A percentile compares a stretch with the other conserved stretches of the same genome.
phyloP scores from a whole-genome alignment of 2,888 invertebrate species.

The Pachymerium ferrugineum region DNA sequence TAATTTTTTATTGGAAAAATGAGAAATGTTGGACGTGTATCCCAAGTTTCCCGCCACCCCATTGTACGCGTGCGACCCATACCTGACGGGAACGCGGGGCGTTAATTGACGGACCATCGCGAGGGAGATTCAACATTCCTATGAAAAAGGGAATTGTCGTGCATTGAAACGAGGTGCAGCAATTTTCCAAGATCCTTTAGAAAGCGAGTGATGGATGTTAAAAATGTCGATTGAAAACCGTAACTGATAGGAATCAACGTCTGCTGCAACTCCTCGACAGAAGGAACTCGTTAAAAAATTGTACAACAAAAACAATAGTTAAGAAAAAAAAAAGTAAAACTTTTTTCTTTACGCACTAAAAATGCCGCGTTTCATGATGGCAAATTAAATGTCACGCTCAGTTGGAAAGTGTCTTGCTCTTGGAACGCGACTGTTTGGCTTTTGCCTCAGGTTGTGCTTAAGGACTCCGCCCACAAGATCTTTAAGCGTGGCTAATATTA shows the following conservation, averaged over 20 bases:
- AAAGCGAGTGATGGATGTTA: conserved; percentile 25
- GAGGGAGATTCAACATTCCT: conserved; percentile 23
- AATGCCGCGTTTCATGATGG: neutral
- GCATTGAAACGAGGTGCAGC: conserved; percentile 8
- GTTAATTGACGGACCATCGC: conserved; percentile 27
- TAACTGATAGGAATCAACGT: conserved; percentile 14
- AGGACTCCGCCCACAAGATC: neutral
- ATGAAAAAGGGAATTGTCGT: conserved; percentile 7
- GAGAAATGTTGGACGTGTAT: conserved; percentile 5
- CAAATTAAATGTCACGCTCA: neutral
- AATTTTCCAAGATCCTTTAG: neutral
- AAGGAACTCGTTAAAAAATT: conserved; percentile 15
- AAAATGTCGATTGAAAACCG: conserved; percentile 24
- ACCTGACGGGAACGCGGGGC: conserved; percentile 24
- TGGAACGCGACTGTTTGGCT: neutral
- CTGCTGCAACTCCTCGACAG: neutral
- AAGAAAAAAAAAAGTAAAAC: neutral
- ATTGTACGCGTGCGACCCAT: conserved; percentile 15
- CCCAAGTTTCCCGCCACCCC: conserved; percentile 27
- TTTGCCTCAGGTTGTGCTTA: neutral
- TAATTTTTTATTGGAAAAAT: neutral
- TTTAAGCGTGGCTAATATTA: conserved; percentile 22
- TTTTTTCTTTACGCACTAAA: neutral
- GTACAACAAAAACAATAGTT: neutral
- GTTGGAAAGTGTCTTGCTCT: neutral